These are phyloP conservation scores for Psittacula echo DNA, from an alignment of 2,797 vertebrate species.

Conservation along the genomic window DNA sequence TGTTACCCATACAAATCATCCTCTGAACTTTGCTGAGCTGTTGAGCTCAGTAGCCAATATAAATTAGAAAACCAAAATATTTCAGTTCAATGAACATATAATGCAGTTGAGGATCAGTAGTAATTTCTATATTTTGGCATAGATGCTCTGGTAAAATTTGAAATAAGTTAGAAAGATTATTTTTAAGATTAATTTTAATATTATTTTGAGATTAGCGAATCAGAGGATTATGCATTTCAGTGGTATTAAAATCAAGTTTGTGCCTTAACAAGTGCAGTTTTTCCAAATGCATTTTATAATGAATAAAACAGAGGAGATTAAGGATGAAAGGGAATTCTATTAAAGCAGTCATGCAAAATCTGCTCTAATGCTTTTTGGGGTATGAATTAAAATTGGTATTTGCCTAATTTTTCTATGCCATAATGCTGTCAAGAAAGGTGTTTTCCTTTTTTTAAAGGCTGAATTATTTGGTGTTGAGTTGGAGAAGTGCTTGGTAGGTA, in stretches of 20 bases:
- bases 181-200: not conserved
- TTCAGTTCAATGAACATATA: not conserved
- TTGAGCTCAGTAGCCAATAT: not conserved
- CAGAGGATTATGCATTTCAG: not conserved
- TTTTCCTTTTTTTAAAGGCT: not conserved
- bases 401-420: not conserved
- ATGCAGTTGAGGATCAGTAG: not conserved
- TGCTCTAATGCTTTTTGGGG: not conserved
- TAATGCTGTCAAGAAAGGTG: not conserved
- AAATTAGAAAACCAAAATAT: not conserved
- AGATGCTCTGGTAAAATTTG: not conserved
- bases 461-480: not conserved
- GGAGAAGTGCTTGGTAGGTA: not conserved
- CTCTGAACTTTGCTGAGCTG: not conserved
- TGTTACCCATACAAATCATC: not conserved
- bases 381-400: not conserved
- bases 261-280: not conserved
- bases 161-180: not conserved
- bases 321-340: not conserved
- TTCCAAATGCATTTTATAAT: not conserved
- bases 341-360: not conserved
- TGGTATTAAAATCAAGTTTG: fast-evolving
- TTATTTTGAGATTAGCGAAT: not conserved
- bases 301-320: not conserved
- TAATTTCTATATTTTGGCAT: not conserved